Conservation (phyloP, 1,140 invertebrate species). For the Tenebrio molitor region DNA sequence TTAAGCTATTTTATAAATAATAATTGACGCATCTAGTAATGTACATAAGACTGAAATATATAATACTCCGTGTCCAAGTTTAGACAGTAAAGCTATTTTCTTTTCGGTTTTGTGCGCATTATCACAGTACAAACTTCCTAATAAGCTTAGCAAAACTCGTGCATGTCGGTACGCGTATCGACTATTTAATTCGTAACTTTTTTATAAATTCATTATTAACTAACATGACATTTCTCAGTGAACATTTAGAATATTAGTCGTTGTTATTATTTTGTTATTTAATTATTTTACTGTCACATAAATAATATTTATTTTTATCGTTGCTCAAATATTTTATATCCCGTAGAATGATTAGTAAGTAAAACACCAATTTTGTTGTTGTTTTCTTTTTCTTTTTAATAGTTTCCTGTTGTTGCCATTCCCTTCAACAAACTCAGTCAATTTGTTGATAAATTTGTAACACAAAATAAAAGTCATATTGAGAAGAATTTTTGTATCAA, state of each 20-base stretch:
- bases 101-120: constrained; percentile 46
- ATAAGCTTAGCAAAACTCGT: constrained; percentile 37
- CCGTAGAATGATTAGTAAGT: constrained; percentile 35
- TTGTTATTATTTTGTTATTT: constrained; percentile 47
- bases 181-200: constrained; percentile 28
- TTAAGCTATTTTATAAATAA: constrained; percentile 35
- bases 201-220: constrained; percentile 5
- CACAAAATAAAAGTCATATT: constrained; percentile 19
- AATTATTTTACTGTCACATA: constrained; percentile 34
- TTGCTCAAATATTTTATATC: constrained; percentile 43
- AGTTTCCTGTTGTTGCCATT: not conserved
- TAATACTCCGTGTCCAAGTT: constrained; percentile 62
- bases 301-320: constrained; percentile 37
- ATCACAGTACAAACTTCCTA: constrained; percentile 58
- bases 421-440: constrained; percentile 41
- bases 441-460: constrained; percentile 39
- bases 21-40: constrained; percentile 57
- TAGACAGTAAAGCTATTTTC: constrained; percentile 51
- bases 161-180: constrained; percentile 5
- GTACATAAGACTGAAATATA: constrained; percentile 63
- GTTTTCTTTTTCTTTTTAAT: constrained; percentile 4
- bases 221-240: constrained; percentile 14
- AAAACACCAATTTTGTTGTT: constrained; percentile 42
- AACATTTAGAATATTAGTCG: constrained; percentile 22
- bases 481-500: constrained; percentile 34